Conservation (phyloP, 35 echinoderm and acorn worm genomes). For the Amphiura filiformis region DNA sequence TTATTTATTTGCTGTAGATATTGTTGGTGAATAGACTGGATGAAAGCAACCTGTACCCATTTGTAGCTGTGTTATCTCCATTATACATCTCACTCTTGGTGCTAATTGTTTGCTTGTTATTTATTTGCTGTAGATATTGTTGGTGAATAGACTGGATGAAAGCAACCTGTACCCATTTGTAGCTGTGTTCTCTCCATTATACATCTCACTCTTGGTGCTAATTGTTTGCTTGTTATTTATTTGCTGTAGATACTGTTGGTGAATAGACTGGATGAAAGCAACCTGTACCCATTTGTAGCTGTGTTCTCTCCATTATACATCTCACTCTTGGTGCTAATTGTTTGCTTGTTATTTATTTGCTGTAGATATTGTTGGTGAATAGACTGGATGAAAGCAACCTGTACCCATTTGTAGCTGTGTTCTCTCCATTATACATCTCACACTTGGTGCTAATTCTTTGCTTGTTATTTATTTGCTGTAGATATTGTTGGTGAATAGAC, state of each 20-base stretch:
- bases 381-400: conserved; percentile 65
- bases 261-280: conserved; percentile 67
- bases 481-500: no score
- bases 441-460: no score
- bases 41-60: conserved; percentile 58
- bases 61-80: conserved; percentile 75
- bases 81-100: conserved; percentile 86
- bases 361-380: conserved; percentile 93
- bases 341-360: conserved; percentile 75
- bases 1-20: no score
- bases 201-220: conserved; percentile 72
- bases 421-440: conserved; percentile 80
- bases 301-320: conserved; percentile 86
- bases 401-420: conserved; percentile 75
- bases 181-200: conserved; percentile 80
- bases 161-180: conserved; percentile 67
- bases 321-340: conserved; percentile 77
- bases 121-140: conserved; percentile 67
- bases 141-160: conserved; percentile 77
- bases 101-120: background rate
- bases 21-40: conserved; percentile 81
- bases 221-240: background rate
- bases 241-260: conserved; percentile 60
- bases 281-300: conserved; percentile 66
- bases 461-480: no score